phyloP scores from a whole-genome alignment of 2,113 vertebrate genomes.

The Colaptes auratus region DNA sequence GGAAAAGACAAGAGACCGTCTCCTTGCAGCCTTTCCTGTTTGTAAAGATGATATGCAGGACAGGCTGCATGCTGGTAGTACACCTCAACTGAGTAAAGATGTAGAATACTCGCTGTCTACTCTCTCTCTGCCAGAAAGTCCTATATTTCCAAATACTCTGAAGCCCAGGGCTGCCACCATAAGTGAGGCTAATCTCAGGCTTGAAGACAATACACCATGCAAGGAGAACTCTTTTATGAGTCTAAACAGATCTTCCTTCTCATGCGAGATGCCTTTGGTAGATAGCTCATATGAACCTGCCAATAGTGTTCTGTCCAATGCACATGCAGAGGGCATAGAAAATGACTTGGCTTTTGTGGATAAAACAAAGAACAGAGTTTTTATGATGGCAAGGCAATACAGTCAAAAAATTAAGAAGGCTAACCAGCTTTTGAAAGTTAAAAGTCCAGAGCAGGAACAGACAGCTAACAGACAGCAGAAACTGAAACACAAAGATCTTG shows the following conservation, averaged over 20 bases:
- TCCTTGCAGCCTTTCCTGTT: conserved; percentile 94
- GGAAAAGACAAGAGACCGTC: conserved; percentile 88
- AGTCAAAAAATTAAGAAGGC: conserved; percentile 98
- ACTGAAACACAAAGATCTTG: conserved; percentile 86
- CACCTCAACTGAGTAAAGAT: conserved; percentile 73
- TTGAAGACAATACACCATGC: conserved; percentile 74
- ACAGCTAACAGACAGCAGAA: conserved; percentile 73
- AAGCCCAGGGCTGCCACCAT: conserved; percentile 81
- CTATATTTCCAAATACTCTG: conserved; percentile 75
- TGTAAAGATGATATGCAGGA: conserved; percentile 78
- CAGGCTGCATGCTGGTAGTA: conserved; percentile 45
- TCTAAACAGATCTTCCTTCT: conserved; percentile 80
- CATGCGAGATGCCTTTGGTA: conserved; percentile 77
- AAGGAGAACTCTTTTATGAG: conserved; percentile 76
- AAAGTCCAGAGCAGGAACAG: conserved; percentile 88
- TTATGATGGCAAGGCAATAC: conserved; percentile 96
- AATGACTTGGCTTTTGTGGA: conserved; percentile 80
- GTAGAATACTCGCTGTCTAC: conserved; percentile 64
- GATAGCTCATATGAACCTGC: conserved; percentile 79
- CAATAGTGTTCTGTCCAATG: conserved; percentile 71
- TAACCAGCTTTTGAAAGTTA: conserved; percentile 94
- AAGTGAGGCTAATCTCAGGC: conserved; percentile 79
- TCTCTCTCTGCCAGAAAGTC: conserved; percentile 80
- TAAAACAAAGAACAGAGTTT: conserved; percentile 90
- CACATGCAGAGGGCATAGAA: conserved; percentile 73